Conservation (phyloP, 2,888 invertebrate genomes). For the Molanna angustata region DNA sequence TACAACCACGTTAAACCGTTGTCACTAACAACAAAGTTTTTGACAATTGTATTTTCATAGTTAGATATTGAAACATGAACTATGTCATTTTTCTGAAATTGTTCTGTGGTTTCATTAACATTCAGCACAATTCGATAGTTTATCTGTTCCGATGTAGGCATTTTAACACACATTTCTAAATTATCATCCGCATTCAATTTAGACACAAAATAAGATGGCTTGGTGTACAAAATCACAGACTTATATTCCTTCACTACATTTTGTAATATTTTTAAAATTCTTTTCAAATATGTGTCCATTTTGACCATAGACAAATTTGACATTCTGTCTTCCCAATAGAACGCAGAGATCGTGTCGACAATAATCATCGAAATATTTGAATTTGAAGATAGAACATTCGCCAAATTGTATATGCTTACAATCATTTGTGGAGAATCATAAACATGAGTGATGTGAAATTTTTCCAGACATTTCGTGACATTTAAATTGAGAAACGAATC, state of each 20-base stretch:
- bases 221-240: constrained; percentile 52
- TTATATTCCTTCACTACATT: constrained; percentile 51
- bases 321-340: constrained; percentile 52
- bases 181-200: constrained; percentile 31
- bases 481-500: constrained; percentile 32
- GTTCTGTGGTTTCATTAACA: neutral
- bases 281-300: constrained; percentile 53
- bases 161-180: constrained; percentile 37
- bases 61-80: constrained; percentile 11
- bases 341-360: constrained; percentile 50
- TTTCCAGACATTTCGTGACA: constrained; percentile 37
- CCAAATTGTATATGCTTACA: constrained; percentile 46
- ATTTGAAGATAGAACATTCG: constrained; percentile 43
- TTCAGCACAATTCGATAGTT: constrained; percentile 45
- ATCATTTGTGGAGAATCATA: constrained; percentile 47
- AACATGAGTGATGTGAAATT: constrained; percentile 43
- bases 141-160: constrained; percentile 38
- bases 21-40: too few species aligned
- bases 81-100: neutral
- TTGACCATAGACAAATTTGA: constrained; percentile 45
- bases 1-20: too few species aligned
- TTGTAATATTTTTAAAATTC: constrained; percentile 44
- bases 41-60: constrained; percentile 3
- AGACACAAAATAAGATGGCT: constrained; percentile 51
- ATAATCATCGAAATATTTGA: constrained; percentile 45